These are phyloP conservation scores for Urocyon cinereoargenteus DNA, from an alignment of 2,797 vertebrate genomes.

Conservation along the genomic window DNA sequence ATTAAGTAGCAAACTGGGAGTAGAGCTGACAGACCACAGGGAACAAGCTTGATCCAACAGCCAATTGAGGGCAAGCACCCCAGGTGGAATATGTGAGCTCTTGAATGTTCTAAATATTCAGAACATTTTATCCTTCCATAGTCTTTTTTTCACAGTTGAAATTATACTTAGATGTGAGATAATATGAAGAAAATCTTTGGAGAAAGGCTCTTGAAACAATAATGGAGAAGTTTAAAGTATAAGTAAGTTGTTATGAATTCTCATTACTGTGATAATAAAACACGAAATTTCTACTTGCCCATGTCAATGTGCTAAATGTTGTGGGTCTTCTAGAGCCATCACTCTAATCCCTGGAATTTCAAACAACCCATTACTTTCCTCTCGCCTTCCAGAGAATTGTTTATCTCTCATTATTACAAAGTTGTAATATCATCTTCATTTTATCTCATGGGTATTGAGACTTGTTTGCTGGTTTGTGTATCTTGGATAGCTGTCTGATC, in stretches of 20 bases:
- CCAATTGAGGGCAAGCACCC: background rate
- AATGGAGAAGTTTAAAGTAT: constrained; percentile 24
- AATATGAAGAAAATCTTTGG: constrained; percentile 9
- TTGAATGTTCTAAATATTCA: background rate
- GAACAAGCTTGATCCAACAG: background rate
- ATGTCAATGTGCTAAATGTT: background rate
- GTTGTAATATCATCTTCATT: background rate
- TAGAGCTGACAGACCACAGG: background rate
- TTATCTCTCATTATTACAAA: background rate
- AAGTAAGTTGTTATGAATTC: constrained; percentile 5
- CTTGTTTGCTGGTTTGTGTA: background rate
- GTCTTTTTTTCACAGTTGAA: constrained; percentile 32
- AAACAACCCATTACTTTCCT: background rate
- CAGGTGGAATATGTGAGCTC: background rate
- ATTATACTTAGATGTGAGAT: constrained; percentile 24
- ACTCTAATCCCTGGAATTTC: background rate
- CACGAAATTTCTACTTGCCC: background rate
- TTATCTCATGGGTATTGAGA: background rate
- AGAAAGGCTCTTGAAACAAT: background rate
- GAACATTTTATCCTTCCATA: background rate
- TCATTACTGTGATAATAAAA: constrained; percentile 43
- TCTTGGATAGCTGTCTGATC: background rate
- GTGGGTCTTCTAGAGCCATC: constrained; percentile 26
- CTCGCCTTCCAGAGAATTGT: background rate
- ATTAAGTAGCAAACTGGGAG: constrained; percentile 20